Evolutionary conservation across 2,113 vertebrate species (phyloP).

Genomic region (Conger conger): DNA sequence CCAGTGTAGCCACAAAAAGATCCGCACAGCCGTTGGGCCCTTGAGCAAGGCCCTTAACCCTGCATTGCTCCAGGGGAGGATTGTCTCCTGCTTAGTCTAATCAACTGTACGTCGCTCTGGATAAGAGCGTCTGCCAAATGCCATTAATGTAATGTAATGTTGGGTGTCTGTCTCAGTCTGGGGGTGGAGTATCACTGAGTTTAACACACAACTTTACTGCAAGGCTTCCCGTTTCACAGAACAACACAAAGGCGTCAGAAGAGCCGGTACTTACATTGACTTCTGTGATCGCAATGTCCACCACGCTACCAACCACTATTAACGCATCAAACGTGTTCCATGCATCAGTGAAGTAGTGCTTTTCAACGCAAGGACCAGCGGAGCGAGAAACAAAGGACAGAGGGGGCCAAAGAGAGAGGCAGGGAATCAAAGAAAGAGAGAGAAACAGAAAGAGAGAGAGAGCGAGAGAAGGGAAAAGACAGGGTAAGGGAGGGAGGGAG

Average conservation of each 20-base stretch:
- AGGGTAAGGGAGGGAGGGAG: not conserved
- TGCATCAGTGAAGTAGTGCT: constrained; percentile 99
- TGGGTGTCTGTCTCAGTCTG: not conserved
- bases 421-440: not conserved
- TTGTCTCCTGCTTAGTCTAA: too few relatives aligned
- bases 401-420: constrained; percentile 27
- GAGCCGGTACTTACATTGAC: constrained; percentile 95
- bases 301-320: constrained; percentile 99
- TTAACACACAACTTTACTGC: constrained; percentile 26
- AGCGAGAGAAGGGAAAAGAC: constrained; percentile 25
- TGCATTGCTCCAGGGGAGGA: too few relatives aligned
- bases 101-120: too few relatives aligned
- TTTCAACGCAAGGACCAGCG: constrained; percentile 78
- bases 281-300: constrained; percentile 99
- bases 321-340: constrained; percentile 99
- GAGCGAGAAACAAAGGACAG: constrained; percentile 32
- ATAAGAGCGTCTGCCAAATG: too few relatives aligned
- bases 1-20: too few relatives aligned
- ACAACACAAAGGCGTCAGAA: constrained; percentile 21
- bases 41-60: too few relatives aligned
- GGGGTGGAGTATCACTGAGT: not conserved
- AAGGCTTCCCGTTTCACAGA: constrained; percentile 36
- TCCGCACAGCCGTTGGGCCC: too few relatives aligned
- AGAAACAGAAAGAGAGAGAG: constrained; percentile 21
- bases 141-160: too few relatives aligned